Base-by-base conservation (phyloP, 2,113 vertebrate species). In the Takifugu flavidus region DNA sequence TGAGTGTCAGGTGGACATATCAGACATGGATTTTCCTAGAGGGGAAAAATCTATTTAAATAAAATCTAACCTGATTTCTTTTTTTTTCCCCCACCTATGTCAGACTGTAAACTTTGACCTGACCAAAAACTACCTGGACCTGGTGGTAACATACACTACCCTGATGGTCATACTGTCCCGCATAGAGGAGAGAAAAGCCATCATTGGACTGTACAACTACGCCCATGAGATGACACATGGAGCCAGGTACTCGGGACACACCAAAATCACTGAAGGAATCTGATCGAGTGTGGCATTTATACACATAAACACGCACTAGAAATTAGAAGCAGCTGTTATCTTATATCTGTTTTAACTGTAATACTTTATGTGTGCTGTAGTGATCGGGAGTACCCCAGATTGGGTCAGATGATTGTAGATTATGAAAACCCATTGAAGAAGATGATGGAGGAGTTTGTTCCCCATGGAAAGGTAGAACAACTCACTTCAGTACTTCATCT, bases 381-480 rank as follows among this genome's bases (percentile, higher is more conserved):
- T 86, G 97, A 99, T 86, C 90, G 97, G 78, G 97, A 98, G 82
- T 99, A 98, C 72, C 97, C 96, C 70, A 90, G 96, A 73, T 89
- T 99, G 84, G 97, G 96, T 72, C 96, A 99, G 90, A 98, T 99
- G 96, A 98, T 99, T 73, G 96, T 98, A 81, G 97, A 99, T 87
- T 98, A 98, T 86, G 95, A 99, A 86, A 98, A 99, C 68, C 95
- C 96, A 49, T 83, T 98, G 83, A 98, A 98, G 90, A 98, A 98
- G 89, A 95, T 99, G 96, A 99, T 98, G 96, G 97, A 98, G 89
- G 97, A 99, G 86, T 99, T 99, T 91, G 95, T 99, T 73, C 96
- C 97, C 60, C 97, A 99, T 57, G 95, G 95, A 86, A 99, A 98
- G 92, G 97, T 98, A 87, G 0, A 2, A 45, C 1, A 59, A 8